phyloP scores from a whole-genome alignment of 2,113 vertebrate species.

The Mastomys coucha region DNA sequence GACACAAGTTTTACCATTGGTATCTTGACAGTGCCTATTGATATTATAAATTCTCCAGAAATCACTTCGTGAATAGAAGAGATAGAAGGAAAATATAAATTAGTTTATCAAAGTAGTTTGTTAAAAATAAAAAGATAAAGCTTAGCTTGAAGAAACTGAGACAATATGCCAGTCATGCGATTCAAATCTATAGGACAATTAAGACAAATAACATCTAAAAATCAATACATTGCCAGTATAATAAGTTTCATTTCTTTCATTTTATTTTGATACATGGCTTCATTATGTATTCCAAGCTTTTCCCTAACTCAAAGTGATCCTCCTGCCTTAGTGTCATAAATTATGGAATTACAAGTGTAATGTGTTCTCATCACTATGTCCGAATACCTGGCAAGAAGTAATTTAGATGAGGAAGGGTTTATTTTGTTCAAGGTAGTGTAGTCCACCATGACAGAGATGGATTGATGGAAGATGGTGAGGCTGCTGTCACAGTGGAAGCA shows the following conservation, averaged over 20 bases:
- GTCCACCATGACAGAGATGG: background rate
- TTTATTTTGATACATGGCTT: background rate
- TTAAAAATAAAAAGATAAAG: background rate
- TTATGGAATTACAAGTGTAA: background rate
- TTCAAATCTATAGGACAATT: background rate
- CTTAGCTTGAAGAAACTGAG: background rate
- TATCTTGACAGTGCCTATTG: background rate
- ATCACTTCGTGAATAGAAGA: background rate
- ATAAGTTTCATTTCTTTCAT: background rate
- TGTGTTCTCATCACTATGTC: background rate
- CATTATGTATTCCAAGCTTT: background rate
- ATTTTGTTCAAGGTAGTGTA: background rate
- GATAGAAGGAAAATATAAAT: background rate
- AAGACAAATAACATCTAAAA: background rate
- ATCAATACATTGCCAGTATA: slow-evolving; percentile 24
- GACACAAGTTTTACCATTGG: background rate
- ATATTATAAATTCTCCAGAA: background rate
- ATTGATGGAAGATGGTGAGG: no score
- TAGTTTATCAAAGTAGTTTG: background rate
- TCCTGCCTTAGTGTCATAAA: background rate
- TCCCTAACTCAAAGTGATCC: background rate
- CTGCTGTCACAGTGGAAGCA: background rate
- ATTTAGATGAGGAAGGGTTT: background rate
- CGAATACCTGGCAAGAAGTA: background rate
- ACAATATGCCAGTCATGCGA: background rate